Conservation (phyloP, 2,888 invertebrate genomes). For the Drosophila helvetica region DNA sequence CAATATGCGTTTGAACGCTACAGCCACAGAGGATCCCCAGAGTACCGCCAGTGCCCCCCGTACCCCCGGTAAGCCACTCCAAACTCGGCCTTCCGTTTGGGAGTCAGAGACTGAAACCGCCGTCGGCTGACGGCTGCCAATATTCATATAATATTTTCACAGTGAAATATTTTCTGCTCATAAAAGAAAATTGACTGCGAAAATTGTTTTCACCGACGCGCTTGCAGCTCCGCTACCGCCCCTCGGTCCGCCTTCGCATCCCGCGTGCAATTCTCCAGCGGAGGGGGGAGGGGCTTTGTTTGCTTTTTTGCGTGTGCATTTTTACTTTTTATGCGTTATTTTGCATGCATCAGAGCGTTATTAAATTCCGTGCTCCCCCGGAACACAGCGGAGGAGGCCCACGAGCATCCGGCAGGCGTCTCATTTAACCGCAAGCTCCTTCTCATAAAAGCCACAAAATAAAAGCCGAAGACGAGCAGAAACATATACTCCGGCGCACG, state of each 20-base stretch:
- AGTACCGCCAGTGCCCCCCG: background rate
- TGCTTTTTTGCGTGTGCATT: constrained; percentile 70
- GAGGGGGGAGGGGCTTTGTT: constrained; percentile 61
- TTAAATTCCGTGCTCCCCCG: constrained; percentile 63
- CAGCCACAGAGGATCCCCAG: background rate
- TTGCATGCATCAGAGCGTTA: constrained; percentile 79
- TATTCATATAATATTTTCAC: constrained; percentile 74
- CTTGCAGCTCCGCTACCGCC: constrained; percentile 52
- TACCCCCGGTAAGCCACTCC: background rate
- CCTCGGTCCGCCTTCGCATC: background rate
- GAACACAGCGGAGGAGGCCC: constrained; percentile 2
- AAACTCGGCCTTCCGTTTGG: background rate
- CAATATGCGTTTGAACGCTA: background rate
- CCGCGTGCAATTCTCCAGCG: constrained; percentile 8
- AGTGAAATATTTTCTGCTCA: constrained; percentile 75
- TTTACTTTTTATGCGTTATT: constrained; percentile 79
- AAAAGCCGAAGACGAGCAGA: constrained; percentile 36
- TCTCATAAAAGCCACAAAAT: constrained; percentile 47
- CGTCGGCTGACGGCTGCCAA: constrained; percentile 53
- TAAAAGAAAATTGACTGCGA: constrained; percentile 80
- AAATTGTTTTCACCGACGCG: constrained; percentile 74
- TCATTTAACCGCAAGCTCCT: constrained; percentile 66
- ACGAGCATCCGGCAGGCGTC: constrained; percentile 41
- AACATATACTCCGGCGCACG: constrained; percentile 9
- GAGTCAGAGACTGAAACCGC: constrained; percentile 29